Conservation (phyloP, 2,113 vertebrate genomes). For the Alaudala cheleensis region DNA sequence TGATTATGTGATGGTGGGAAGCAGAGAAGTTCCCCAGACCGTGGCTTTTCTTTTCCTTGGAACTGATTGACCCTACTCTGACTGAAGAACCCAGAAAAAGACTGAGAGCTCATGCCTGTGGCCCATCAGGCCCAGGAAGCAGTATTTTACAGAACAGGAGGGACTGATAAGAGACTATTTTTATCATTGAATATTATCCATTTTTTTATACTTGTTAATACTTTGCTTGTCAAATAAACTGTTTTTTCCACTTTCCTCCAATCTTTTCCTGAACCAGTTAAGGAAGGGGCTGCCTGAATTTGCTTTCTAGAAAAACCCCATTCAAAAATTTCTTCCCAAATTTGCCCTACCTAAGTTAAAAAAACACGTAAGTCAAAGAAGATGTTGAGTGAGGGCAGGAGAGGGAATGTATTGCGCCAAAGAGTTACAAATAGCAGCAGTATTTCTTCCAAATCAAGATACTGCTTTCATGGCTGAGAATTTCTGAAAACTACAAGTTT, state of each 20-base stretch:
- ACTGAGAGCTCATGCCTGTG: neutral
- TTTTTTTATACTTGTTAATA: neutral
- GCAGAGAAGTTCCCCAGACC: neutral
- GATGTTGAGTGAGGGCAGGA: neutral
- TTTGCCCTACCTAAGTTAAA: neutral
- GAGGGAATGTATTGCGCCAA: neutral
- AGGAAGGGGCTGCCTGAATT: neutral
- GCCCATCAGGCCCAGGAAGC: neutral
- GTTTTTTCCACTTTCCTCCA: neutral
- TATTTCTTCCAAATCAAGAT: neutral
- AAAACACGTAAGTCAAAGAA: neutral
- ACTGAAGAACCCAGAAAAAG: neutral
- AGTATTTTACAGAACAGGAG: neutral
- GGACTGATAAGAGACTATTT: neutral
- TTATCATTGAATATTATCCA: neutral
- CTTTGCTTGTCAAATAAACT: neutral
- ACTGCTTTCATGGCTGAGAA: neutral
- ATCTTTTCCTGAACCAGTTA: neutral
- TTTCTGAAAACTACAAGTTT: neutral
- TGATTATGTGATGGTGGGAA: neutral
- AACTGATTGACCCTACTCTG: neutral
- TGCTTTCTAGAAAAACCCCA: neutral
- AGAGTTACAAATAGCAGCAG: neutral
- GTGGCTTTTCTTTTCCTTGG: neutral
- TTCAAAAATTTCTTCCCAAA: neutral